These are phyloP conservation scores for Grammomys surdaster DNA, from an alignment of 2,113 vertebrate genomes.

Conservation along the genomic window DNA sequence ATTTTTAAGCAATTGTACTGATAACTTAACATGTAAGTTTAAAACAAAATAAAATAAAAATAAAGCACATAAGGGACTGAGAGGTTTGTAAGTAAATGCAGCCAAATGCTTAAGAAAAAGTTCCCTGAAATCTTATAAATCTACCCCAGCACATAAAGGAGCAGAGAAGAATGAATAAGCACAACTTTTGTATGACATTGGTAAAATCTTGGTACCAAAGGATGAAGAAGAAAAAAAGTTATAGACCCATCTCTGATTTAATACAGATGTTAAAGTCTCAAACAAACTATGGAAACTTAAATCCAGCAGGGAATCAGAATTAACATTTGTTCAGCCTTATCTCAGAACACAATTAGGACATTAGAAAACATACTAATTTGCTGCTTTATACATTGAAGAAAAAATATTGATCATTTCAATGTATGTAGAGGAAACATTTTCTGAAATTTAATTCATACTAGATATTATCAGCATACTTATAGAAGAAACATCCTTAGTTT, in stretches of 20 bases:
- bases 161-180: too few relatives aligned
- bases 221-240: not conserved
- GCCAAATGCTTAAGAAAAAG: conserved; percentile 9
- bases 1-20: conserved; percentile 47
- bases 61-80: not conserved
- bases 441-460: conserved; percentile 38
- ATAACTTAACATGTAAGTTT: conserved; percentile 12
- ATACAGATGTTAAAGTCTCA: conserved; percentile 3
- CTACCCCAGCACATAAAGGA: not conserved
- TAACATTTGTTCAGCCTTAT: conserved; percentile 32
- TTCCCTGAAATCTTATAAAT: not conserved
- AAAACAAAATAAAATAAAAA: conserved; percentile 55
- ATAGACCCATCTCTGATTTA: not conserved
- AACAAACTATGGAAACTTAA: conserved; percentile 30
- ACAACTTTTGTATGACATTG: not conserved
- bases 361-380: not conserved
- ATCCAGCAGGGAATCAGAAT: not conserved
- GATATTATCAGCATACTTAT: conserved; percentile 16
- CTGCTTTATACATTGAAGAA: not conserved
- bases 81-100: not conserved
- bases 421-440: not conserved
- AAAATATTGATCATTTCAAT: conserved; percentile 1
- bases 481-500: conserved; percentile 39
- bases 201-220: conserved; percentile 37
- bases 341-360: not conserved